Base-by-base conservation (phyloP, 1,140 invertebrate genomes). In the Drosophila leontia region DNA sequence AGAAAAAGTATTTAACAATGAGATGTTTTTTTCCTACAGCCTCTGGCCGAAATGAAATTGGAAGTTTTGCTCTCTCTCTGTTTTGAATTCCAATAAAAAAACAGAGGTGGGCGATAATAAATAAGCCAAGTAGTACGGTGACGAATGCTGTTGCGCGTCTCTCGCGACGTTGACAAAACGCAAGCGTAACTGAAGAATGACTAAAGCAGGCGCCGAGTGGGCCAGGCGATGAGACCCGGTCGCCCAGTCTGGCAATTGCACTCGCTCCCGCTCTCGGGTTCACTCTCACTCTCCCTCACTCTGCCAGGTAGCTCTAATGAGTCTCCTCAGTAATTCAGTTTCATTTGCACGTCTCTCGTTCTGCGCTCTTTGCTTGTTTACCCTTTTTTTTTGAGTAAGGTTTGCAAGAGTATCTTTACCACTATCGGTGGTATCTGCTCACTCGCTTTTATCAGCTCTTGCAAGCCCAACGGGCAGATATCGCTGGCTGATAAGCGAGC, bases 161-260 rank as follows among this genome's bases (percentile, higher is more conserved):
- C 84, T 83, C 83, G 80, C 84, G 85, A 84, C 79, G 84, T 84
- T 85, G 84, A 88, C 84, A 90, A 84, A 90, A 79, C 85, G 85
- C 81, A 84, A 88, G 85, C 85, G 85, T 90, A 82, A 90, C 85
- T 90, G 75, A 90, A 90, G 78, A 85, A 90, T 90, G 85, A 90
- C 85, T 90, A 90, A 90, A 90, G 78, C 70, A 65, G 55, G 78
- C 69, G 85, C 51, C 84, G 77, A 84, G 82, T 83, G 85, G 74
- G 81, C 85, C 86, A 84, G 64, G 44, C 71, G 51, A 29, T 42
- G 65, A 72, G 80, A 78, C 81, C 83, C 67, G 63, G 56, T 45
- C 65, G 62, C 61, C 35, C 44, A 63, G 72, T 69, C 85, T 68
- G 67, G 39, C 81, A 79, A 78, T 74, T 85, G 78, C 75, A 75